Evolutionary conservation across 2,888 invertebrate genomes (phyloP).

Genomic region (Sussaba pulchella): DNA sequence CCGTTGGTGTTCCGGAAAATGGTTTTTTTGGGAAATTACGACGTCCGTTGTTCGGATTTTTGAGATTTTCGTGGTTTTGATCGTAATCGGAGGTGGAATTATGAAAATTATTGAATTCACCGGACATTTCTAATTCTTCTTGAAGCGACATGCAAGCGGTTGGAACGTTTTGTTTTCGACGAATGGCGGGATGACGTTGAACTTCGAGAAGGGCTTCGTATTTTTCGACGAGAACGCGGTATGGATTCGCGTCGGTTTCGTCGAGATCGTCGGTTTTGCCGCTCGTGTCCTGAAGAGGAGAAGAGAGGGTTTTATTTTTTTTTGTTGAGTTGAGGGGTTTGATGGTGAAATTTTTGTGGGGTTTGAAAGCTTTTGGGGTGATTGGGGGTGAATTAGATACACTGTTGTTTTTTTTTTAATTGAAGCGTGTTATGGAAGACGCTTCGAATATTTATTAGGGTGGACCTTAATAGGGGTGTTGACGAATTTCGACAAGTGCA

Average conservation of each 20-base stretch:
- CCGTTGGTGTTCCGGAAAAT: conserved; percentile 90
- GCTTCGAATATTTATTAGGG: too few species aligned
- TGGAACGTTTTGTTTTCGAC: conserved; percentile 73
- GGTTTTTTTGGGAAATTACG: conserved; percentile 73
- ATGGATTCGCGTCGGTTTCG: conserved; percentile 87
- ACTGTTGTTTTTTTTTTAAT: too few species aligned
- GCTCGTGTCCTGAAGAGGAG: conserved; percentile 77
- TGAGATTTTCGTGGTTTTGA: conserved; percentile 60
- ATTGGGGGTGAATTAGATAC: too few species aligned
- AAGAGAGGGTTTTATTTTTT: conserved; percentile 43
- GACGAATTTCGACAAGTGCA: too few species aligned
- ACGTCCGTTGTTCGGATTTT: conserved; percentile 55
- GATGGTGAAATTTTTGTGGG: too few species aligned
- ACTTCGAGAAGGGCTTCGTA: conserved; percentile 93
- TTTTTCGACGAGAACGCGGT: conserved; percentile 93
- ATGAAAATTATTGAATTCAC: conserved; percentile 89
- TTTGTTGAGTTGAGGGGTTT: too few species aligned
- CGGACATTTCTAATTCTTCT: conserved; percentile 91
- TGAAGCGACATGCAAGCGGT: conserved; percentile 86
- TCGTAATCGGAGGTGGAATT: conserved; percentile 64
- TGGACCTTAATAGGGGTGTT: too few species aligned
- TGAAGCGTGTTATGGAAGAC: too few species aligned
- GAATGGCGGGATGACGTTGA: conserved; percentile 87
- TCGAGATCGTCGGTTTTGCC: conserved; percentile 73
- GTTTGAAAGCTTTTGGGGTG: too few species aligned